phyloP scores from a whole-genome alignment of 1,140 invertebrate genomes.

The Macrocentrus cingulum region DNA sequence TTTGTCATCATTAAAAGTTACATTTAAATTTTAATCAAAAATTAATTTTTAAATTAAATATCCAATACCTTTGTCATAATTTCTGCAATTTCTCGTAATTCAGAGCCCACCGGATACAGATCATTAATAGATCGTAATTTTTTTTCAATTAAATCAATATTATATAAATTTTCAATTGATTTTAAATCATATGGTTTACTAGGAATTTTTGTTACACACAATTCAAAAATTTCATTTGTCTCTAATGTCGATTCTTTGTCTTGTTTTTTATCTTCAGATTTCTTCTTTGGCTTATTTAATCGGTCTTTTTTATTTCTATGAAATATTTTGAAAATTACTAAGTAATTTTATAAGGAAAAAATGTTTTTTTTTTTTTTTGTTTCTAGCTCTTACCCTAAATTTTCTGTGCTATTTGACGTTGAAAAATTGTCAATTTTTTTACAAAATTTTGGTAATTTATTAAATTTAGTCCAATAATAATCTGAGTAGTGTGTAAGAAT shows the following conservation, averaged over 20 bases:
- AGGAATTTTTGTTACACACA: conserved; percentile 38
- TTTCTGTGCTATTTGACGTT: conserved; percentile 12
- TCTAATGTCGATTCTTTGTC: conserved; percentile 28
- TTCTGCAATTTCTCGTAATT: conserved; percentile 62
- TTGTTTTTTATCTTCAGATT: conserved; percentile 21
- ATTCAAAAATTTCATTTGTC: conserved; percentile 30
- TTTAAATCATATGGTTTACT: conserved; percentile 2
- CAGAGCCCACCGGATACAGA: conserved; percentile 52
- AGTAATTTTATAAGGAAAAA: conserved; percentile 27
- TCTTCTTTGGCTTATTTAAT: conserved; percentile 20
- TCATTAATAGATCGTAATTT: conserved; percentile 50
- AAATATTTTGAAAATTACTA: no score
- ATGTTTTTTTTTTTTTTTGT: neutral
- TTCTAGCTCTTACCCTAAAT: conserved; percentile 10
- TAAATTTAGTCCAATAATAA: conserved; percentile 83
- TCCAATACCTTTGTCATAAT: conserved; percentile 57
- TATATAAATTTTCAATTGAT: neutral
- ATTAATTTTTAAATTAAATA: conserved; percentile 14
- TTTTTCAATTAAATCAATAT: conserved; percentile 34
- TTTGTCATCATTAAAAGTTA: conserved; percentile 37
- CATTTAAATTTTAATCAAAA: neutral
- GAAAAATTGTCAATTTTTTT: conserved; percentile 57
- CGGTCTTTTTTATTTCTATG: conserved; percentile 3
- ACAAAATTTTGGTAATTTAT: conserved; percentile 80
- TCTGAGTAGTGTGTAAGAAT: conserved; percentile 87